Conservation (phyloP, 2,888 invertebrate genomes). For the Dasysyrphus tricinctus region DNA sequence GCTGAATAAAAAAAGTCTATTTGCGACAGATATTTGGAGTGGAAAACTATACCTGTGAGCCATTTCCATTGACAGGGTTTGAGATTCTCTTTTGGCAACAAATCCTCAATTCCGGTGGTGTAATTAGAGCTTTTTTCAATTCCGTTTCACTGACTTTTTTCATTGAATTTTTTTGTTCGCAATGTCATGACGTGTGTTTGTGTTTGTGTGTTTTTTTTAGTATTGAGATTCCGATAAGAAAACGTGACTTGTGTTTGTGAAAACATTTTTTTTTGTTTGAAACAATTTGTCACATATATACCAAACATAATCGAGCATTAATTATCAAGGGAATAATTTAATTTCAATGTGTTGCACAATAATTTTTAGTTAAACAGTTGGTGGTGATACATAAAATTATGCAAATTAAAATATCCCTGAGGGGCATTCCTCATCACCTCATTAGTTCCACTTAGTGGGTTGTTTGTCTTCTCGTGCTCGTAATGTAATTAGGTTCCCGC, state of each 20-base stretch:
- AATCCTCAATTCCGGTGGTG: conserved; percentile 25
- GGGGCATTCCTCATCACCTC: conserved; percentile 13
- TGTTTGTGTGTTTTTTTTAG: conserved; percentile 20
- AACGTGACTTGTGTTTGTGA: conserved; percentile 59
- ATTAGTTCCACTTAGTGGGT: conserved; percentile 9
- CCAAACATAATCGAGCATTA: conserved; percentile 51
- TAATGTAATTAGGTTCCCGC: not conserved
- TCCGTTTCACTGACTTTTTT: conserved; percentile 42
- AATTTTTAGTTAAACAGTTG: conserved; percentile 25
- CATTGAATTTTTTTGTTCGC: not conserved
- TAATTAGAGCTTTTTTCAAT: conserved; percentile 59
- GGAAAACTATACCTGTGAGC: conserved; percentile 50
- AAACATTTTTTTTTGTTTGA: conserved; percentile 35
- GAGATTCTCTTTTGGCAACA: conserved; percentile 10
- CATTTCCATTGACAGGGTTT: conserved; percentile 15
- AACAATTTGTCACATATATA: conserved; percentile 5
- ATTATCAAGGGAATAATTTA: conserved; percentile 45
- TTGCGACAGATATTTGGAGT: conserved; percentile 31
- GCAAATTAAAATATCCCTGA: conserved; percentile 34
- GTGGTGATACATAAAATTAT: conserved; percentile 39
- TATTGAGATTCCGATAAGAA: conserved; percentile 6
- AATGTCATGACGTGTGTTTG: conserved; percentile 6
- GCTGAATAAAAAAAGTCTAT: conserved; percentile 14
- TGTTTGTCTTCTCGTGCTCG: conserved; percentile 9
- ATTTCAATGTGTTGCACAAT: conserved; percentile 45